Percentiles rank a stretch among this genome's conserved stretches.
phyloP scores from a whole-genome alignment of 1,140 invertebrate genomes.

The Pseudobourletiella spinata region DNA sequence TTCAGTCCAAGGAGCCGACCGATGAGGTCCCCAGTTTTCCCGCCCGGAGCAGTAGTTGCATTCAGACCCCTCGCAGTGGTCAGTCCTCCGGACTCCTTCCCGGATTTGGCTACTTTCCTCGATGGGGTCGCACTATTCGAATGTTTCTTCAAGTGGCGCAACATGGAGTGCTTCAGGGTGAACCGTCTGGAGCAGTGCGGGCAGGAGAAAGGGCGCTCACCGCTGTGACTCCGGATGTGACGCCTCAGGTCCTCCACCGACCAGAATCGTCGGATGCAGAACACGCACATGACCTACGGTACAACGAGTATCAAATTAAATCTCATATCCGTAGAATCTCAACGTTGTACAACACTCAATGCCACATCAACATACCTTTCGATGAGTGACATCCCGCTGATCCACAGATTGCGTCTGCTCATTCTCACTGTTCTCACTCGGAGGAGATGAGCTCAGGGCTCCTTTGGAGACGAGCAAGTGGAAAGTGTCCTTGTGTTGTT shows the following conservation, averaged over 20 bases:
- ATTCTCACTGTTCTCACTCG: slow-evolving; percentile 29
- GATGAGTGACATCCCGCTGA: slow-evolving; percentile 23
- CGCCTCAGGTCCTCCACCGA: slow-evolving; percentile 82
- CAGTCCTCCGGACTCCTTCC: not conserved
- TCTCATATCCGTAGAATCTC: not conserved
- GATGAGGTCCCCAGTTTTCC: slow-evolving; percentile 61
- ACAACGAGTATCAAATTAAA: too few relatives aligned
- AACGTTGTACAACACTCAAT: too few relatives aligned
- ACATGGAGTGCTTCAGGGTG: slow-evolving; percentile 88
- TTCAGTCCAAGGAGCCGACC: slow-evolving; percentile 79
- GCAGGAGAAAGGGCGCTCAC: slow-evolving; percentile 68
- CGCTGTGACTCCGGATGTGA: slow-evolving; percentile 83
- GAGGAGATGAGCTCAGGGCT: slow-evolving; percentile 46
- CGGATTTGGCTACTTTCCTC: not conserved
- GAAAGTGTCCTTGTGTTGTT: slow-evolving; percentile 30
- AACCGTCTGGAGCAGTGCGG: slow-evolving; percentile 62
- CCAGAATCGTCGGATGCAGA: slow-evolving; percentile 86
- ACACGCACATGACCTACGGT: slow-evolving; percentile 71
- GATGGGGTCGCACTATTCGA: slow-evolving; percentile 13
- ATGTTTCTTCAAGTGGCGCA: slow-evolving; percentile 80
- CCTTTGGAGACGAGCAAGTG: slow-evolving; percentile 67
- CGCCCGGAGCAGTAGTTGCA: slow-evolving; percentile 38
- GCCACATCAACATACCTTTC: slow-evolving; percentile 24
- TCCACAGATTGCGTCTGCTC: slow-evolving; percentile 13
- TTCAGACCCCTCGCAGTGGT: slow-evolving; percentile 37